Percentiles rank a stretch among this genome's conserved stretches.
These are phyloP conservation scores for Phylloscopus collybita DNA, from an alignment of 2,797 vertebrate genomes.

Conservation along the genomic window DNA sequence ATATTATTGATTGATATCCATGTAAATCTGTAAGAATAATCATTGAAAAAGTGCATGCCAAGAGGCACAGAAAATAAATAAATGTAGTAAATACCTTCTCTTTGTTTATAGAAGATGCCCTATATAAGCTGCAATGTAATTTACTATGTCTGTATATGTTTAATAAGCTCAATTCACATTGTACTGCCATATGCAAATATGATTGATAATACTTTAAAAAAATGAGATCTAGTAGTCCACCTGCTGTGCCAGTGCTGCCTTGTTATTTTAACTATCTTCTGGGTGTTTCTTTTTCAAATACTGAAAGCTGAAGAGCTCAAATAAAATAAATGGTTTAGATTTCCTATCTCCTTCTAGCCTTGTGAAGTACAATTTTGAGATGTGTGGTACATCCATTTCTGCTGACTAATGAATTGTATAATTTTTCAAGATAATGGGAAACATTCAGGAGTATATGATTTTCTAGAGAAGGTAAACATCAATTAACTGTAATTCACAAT, in stretches of 20 bases:
- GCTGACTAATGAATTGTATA: slow-evolving; percentile 45
- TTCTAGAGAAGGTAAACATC: slow-evolving; percentile 56
- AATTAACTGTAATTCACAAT: slow-evolving; percentile 58
- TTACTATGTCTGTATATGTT: not conserved
- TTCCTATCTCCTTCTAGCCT: not conserved
- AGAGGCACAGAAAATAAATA: not conserved
- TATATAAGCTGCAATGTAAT: not conserved
- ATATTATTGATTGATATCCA: not conserved
- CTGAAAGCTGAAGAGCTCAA: not conserved
- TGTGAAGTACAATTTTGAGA: not conserved
- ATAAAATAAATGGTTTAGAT: not conserved
- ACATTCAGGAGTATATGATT: slow-evolving; percentile 31
- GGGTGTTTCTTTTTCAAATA: slow-evolving; percentile 2
- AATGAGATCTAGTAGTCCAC: not conserved
- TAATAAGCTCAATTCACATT: not conserved
- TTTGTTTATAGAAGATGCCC: not conserved
- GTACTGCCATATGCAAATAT: not conserved
- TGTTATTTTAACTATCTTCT: not conserved
- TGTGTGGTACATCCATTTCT: not conserved
- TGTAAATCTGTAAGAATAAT: not conserved
- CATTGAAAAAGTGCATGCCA: not conserved
- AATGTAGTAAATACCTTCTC: not conserved
- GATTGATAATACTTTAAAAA: not conserved
- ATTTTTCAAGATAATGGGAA: slow-evolving; percentile 62
- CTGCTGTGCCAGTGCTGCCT: not conserved